Percentiles rank a stretch among this genome's conserved stretches.
These are phyloP conservation scores for Eurytoma californica DNA, from an alignment of 2,888 invertebrate genomes.

Conservation along the genomic window DNA sequence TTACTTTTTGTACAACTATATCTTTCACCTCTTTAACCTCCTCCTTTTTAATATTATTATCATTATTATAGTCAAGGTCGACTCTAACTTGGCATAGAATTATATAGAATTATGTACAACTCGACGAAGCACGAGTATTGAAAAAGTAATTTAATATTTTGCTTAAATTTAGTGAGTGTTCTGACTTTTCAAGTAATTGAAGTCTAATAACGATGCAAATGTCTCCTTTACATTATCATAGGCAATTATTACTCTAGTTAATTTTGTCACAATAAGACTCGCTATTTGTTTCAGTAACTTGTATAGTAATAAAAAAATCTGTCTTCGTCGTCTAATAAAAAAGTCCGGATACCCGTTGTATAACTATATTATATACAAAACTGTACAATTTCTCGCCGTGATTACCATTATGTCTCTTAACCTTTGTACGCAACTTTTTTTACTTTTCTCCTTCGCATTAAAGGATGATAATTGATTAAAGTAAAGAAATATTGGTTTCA, in stretches of 20 bases:
- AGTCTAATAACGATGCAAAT: conserved; percentile 29
- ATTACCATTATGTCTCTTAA: conserved; percentile 45
- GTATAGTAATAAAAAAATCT: conserved; percentile 41
- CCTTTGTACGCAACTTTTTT: conserved; percentile 50
- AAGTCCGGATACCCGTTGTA: conserved; percentile 46
- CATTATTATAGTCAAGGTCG: conserved; percentile 47
- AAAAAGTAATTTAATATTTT: conserved; percentile 29
- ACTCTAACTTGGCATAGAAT: conserved; percentile 56
- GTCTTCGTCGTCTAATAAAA: conserved; percentile 50
- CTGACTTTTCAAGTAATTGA: conserved; percentile 38
- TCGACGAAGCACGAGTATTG: conserved; percentile 50
- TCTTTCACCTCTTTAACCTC: conserved; percentile 46
- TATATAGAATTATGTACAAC: conserved; percentile 52
- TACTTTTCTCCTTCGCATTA: conserved; percentile 49
- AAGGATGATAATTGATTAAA: conserved; percentile 1
- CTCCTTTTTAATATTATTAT: conserved; percentile 48
- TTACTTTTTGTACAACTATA: conserved; percentile 55
- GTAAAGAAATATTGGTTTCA: neutral
- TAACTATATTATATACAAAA: conserved; percentile 63
- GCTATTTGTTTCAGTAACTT: conserved; percentile 35
- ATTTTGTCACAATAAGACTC: conserved; percentile 45
- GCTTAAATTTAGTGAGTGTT: conserved; percentile 27
- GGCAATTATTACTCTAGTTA: conserved; percentile 35
- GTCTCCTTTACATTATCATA: conserved; percentile 23
- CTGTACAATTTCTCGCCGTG: conserved; percentile 62